Evolutionary conservation across 2,113 vertebrate species (phyloP).

Genomic region (Pelobates fuscus): DNA sequence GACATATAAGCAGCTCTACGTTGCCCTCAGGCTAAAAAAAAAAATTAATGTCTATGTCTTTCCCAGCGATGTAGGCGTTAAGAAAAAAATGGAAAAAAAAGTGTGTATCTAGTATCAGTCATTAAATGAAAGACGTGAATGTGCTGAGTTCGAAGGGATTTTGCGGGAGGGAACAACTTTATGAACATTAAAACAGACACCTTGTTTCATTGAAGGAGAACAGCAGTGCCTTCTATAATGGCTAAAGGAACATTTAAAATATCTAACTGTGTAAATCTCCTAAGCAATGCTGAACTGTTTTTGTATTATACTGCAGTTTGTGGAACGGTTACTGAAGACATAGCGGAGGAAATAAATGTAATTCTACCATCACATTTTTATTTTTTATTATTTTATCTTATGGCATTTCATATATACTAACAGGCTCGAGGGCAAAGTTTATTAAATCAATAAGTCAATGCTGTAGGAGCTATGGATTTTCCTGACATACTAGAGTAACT

Average conservation of each 20-base stretch:
- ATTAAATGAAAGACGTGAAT: not conserved
- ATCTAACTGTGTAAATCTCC: not conserved
- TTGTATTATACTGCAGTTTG: not conserved
- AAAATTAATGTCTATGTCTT: conserved; percentile 24
- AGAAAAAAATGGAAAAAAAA: not conserved
- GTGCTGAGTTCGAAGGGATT: not conserved
- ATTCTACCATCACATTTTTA: not conserved
- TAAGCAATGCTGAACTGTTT: not conserved
- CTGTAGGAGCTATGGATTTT: not conserved
- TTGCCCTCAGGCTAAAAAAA: not conserved
- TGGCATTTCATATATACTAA: not conserved
- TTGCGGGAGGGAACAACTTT: not conserved
- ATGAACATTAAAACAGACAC: not conserved
- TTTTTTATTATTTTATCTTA: not conserved
- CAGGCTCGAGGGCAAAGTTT: not conserved
- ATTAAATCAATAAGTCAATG: not conserved
- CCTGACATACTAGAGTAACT: not conserved
- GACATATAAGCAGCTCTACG: conserved; percentile 43
- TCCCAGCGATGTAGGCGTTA: not conserved
- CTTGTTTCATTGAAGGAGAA: not conserved
- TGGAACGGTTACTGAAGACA: not conserved
- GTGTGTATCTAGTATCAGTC: conserved; percentile 1
- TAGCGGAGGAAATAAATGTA: not conserved
- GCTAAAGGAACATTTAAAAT: not conserved
- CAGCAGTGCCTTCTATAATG: not conserved